These are phyloP conservation scores for Ptychoptera albimana DNA, from an alignment of 2,888 invertebrate species.

Conservation along the genomic window DNA sequence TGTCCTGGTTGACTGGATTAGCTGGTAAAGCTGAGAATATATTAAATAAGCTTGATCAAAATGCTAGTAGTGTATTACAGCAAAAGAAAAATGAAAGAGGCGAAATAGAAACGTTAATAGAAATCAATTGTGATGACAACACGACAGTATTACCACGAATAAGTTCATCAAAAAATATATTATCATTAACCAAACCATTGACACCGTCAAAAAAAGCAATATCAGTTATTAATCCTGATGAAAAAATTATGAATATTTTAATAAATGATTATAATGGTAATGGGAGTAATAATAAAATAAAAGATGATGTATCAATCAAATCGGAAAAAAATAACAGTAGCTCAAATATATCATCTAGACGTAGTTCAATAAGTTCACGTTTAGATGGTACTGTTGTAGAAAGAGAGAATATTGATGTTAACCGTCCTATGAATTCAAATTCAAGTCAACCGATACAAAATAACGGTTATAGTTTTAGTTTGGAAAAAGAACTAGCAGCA, in stretches of 20 bases:
- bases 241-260: background rate
- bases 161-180: conserved; percentile 17
- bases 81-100: conserved; percentile 18
- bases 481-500: conserved; percentile 19
- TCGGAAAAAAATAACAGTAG: conserved; percentile 5
- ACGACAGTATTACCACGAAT: conserved; percentile 12
- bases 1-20: conserved; percentile 60
- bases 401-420: conserved; percentile 1
- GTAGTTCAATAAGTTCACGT: conserved; percentile 14
- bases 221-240: background rate
- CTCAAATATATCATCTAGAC: conserved; percentile 14
- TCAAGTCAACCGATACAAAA: background rate
- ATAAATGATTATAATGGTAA: background rate
- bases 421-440: background rate
- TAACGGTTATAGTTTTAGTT: conserved; percentile 1
- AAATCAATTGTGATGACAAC: conserved; percentile 1
- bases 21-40: conserved; percentile 61
- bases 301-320: background rate
- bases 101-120: conserved; percentile 5
- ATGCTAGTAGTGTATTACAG: conserved; percentile 48
- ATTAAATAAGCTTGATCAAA: conserved; percentile 56
- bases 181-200: conserved; percentile 17
- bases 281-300: background rate
- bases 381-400: conserved; percentile 9
- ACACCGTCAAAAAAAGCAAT: conserved; percentile 14